A percentile compares a stretch with the other conserved stretches of the same genome.
Evolutionary conservation across 2,113 vertebrate species (phyloP).

Genomic region (Camelus dromedarius): DNA sequence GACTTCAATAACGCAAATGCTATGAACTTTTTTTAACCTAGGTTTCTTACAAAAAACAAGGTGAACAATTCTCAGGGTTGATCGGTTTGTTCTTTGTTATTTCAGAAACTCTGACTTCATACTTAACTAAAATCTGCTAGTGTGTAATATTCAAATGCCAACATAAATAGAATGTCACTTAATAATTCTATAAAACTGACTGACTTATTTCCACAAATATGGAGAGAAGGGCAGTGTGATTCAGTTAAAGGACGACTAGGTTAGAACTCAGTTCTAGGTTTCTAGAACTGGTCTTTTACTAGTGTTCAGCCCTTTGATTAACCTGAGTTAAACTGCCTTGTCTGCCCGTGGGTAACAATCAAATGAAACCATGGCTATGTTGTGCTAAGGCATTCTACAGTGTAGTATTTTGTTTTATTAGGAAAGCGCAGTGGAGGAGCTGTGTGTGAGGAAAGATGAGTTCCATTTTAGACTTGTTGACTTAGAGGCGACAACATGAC

Average conservation of each 20-base stretch:
- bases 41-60: not conserved
- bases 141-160: not conserved
- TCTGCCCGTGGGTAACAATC: not conserved
- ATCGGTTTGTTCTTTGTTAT: not conserved
- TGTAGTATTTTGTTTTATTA: not conserved
- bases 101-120: conserved; percentile 51
- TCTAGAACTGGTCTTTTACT: not conserved
- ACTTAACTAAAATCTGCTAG: conserved; percentile 24
- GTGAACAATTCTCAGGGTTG: not conserved
- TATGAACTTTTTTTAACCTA: not conserved
- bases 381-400: not conserved
- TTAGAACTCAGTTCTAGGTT: not conserved
- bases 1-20: not conserved
- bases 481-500: conserved; percentile 61
- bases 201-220: not conserved
- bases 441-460: conserved; percentile 24
- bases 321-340: not conserved
- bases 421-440: not conserved
- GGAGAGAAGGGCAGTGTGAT: not conserved
- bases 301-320: not conserved
- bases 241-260: not conserved
- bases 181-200: conserved; percentile 30
- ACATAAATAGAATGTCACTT: conserved; percentile 29
- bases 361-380: not conserved
- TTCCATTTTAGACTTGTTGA: conserved; percentile 55